A percentile compares a stretch with the other conserved stretches of the same genome.
Evolutionary conservation across 2,888 invertebrate genomes (phyloP).

Genomic region (Blera fallax): DNA sequence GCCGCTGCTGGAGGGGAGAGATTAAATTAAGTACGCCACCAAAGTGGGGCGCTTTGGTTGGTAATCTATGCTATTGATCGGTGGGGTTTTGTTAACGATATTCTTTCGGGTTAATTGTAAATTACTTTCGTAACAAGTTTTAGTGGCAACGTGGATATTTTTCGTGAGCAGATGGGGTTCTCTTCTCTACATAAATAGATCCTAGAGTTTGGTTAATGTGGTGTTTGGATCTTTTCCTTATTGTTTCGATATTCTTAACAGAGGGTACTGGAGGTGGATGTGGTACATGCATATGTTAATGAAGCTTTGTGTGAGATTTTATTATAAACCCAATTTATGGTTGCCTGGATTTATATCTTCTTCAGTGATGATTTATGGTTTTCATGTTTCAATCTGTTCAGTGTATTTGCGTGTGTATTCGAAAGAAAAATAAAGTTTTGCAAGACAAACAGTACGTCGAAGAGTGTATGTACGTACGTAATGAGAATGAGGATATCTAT

Average conservation of each 20-base stretch:
- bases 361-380: slow-evolving; percentile 42
- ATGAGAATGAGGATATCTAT: too few relatives aligned
- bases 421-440: not conserved
- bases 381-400: slow-evolving; percentile 14
- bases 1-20: not conserved
- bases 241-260: slow-evolving; percentile 2
- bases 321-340: slow-evolving; percentile 51
- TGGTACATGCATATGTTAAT: slow-evolving; percentile 32
- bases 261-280: not conserved
- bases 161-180: not conserved
- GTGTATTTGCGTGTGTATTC: not conserved
- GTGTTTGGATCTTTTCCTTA: slow-evolving; percentile 14
- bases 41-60: slow-evolving; percentile 33
- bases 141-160: not conserved
- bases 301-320: slow-evolving; percentile 32
- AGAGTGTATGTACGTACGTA: too few relatives aligned
- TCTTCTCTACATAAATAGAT: not conserved
- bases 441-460: too few relatives aligned
- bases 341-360: slow-evolving; percentile 34
- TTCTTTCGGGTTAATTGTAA: slow-evolving; percentile 62
- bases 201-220: not conserved
- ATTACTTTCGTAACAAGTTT: slow-evolving; percentile 31
- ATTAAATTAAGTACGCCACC: slow-evolving; percentile 62
- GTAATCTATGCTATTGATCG: slow-evolving; percentile 49
- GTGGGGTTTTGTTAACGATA: slow-evolving; percentile 42